These are phyloP conservation scores for Glossophaga mutica DNA, from an alignment of 2,797 vertebrate genomes.

Conservation along the genomic window DNA sequence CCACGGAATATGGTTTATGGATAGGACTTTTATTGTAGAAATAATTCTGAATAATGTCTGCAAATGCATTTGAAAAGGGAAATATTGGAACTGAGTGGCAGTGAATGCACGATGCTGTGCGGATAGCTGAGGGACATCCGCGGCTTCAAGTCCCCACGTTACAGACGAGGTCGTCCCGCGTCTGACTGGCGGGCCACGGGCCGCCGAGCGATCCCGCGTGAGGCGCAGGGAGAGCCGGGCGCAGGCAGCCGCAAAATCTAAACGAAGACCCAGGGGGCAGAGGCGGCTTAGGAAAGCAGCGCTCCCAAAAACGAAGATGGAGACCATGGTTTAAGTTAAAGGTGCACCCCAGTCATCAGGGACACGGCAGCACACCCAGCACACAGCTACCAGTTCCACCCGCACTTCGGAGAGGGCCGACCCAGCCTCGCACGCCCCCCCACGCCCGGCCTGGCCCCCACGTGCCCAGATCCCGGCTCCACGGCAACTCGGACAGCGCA, in stretches of 20 bases:
- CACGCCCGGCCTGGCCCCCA: too few relatives aligned
- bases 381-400: rapidly evolving
- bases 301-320: too few relatives aligned
- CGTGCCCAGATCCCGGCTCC: too few relatives aligned
- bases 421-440: rapidly evolving
- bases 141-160: not conserved
- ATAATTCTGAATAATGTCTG: not conserved
- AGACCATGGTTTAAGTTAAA: too few relatives aligned
- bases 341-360: not conserved
- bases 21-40: not conserved
- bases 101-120: rapidly evolving
- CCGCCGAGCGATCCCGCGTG: too few relatives aligned
- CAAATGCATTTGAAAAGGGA: not conserved
- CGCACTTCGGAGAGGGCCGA: not conserved
- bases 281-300: too few relatives aligned
- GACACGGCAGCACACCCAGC: rapidly evolving
- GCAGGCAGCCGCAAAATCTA: too few relatives aligned
- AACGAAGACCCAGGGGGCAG: too few relatives aligned
- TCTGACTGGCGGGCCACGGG: too few relatives aligned
- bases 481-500: too few relatives aligned
- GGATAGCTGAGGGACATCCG: not conserved
- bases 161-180: too few relatives aligned
- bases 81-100: not conserved
- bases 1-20: not conserved
- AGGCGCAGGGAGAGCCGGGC: too few relatives aligned